These are phyloP conservation scores for Ephestia elutella DNA, from an alignment of 1,140 invertebrate genomes.

Conservation along the genomic window DNA sequence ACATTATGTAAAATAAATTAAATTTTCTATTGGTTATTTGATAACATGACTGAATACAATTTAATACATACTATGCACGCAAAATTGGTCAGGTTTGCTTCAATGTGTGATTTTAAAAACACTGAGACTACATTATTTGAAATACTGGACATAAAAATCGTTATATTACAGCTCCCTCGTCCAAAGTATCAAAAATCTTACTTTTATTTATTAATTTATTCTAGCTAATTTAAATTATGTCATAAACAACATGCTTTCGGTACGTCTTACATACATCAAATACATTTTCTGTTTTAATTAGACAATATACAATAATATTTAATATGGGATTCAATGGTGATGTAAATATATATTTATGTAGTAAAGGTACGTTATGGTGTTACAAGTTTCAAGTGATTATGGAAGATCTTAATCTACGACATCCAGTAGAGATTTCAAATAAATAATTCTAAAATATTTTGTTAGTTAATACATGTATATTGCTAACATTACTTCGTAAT, in stretches of 20 bases:
- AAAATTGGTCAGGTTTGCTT: too few species aligned
- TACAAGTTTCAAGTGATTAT: not conserved
- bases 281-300: not conserved
- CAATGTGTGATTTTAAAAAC: too few species aligned
- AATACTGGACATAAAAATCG: constrained; percentile 30
- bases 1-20: too few species aligned
- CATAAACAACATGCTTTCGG: constrained; percentile 13
- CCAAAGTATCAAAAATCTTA: constrained; percentile 48
- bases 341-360: not conserved
- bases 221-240: constrained; percentile 34
- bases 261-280: constrained; percentile 12
- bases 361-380: constrained; percentile 11
- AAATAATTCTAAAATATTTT: not conserved
- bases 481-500: not conserved
- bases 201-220: constrained; percentile 29
- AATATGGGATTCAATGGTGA: not conserved
- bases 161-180: constrained; percentile 23
- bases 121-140: not conserved
- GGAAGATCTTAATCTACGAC: not conserved
- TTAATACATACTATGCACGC: too few species aligned
- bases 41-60: too few species aligned
- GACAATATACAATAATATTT: not conserved
- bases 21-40: too few species aligned
- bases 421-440: not conserved
- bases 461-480: too few species aligned